Evolutionary conservation across 2,797 vertebrate species (phyloP).

Genomic region (Chloroceryle inda): DNA sequence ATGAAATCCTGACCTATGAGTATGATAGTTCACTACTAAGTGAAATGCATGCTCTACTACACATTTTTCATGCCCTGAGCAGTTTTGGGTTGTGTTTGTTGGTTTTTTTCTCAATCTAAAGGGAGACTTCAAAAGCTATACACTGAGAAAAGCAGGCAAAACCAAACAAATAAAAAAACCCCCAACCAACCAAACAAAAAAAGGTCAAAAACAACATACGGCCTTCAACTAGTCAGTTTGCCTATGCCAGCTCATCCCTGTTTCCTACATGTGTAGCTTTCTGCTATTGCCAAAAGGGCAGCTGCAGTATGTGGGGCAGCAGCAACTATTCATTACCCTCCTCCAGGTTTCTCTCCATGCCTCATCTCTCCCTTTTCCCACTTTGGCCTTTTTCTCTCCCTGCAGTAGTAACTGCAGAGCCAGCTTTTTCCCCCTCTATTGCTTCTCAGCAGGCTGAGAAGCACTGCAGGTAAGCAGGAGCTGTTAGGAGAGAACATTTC

Average conservation of each 20-base stretch:
- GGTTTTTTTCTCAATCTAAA: background rate
- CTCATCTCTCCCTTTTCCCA: background rate
- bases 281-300: slow-evolving; percentile 41
- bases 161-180: background rate
- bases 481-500: slow-evolving; percentile 35
- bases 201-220: background rate
- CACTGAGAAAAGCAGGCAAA: background rate
- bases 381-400: background rate
- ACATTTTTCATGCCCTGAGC: background rate
- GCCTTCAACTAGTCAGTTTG: background rate
- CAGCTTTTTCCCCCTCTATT: background rate
- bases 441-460: slow-evolving; percentile 22
- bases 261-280: background rate
- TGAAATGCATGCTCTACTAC: background rate
- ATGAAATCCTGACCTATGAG: background rate
- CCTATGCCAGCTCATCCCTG: slow-evolving; percentile 21
- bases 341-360: slow-evolving; percentile 7
- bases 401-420: background rate
- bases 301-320: background rate
- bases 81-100: background rate
- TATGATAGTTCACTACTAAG: background rate
- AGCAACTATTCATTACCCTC: background rate
- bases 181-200: no score
- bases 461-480: slow-evolving; percentile 36
- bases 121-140: background rate